phyloP scores from a whole-genome alignment of 1,140 invertebrate species.

The Rhynchophorus ferrugineus region DNA sequence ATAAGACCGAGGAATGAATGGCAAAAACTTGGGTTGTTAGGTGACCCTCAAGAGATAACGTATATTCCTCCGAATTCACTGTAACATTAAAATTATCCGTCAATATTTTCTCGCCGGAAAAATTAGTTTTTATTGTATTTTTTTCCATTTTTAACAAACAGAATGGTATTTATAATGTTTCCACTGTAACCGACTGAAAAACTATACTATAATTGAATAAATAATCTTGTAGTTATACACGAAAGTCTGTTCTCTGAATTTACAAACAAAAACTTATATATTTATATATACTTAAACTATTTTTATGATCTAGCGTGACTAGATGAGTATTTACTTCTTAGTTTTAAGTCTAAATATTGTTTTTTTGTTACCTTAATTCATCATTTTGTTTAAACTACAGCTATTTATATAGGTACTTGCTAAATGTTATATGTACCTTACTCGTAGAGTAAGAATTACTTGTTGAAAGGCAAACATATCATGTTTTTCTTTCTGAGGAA shows the following conservation, averaged over 20 bases:
- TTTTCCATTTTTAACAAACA: not conserved
- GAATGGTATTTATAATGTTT: not conserved
- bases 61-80: no score
- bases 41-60: no score
- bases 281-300: not conserved
- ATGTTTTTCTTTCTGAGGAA: not conserved
- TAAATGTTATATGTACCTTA: not conserved
- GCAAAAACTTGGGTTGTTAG: not conserved
- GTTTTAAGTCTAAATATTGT: constrained; percentile 16
- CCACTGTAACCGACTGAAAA: no score
- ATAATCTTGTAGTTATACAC: no score
- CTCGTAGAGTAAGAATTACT: not conserved
- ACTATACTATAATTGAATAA: no score
- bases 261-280: no score
- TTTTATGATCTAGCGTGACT: constrained; percentile 13
- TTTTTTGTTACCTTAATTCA: constrained; percentile 11
- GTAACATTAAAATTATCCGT: no score
- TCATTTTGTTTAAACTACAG: not conserved
- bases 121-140: no score
- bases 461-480: not conserved
- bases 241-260: no score
- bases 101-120: no score
- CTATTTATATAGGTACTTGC: not conserved
- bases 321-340: constrained; percentile 19
- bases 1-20: not conserved